phyloP scores from a whole-genome alignment of 37 sponge, comb jelly and placozoan species.

The Spongilla lacustris region DNA sequence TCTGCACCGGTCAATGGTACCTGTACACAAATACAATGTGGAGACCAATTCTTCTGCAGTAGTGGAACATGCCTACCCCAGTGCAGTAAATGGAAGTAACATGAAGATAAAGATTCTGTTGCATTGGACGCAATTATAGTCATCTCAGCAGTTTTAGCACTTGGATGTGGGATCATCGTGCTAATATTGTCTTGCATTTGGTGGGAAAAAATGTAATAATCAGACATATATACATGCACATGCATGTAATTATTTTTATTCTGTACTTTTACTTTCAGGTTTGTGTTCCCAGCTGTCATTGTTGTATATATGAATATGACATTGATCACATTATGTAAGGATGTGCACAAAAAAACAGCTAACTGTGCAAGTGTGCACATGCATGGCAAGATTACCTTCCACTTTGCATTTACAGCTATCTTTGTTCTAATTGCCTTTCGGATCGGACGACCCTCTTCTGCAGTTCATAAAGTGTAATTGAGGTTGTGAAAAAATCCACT shows the following conservation, averaged over 20 bases:
- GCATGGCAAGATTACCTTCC: background rate
- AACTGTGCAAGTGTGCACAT: background rate
- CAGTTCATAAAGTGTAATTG: background rate
- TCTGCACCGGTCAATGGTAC: too few relatives aligned
- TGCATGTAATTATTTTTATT: background rate
- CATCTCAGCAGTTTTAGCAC: background rate
- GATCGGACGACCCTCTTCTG: conserved; percentile 24
- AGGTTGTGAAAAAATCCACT: conserved; percentile 19
- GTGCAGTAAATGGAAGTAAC: conserved; percentile 15
- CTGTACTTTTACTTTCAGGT: conserved; percentile 8
- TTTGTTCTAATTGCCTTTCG: conserved; percentile 26
- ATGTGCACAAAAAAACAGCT: too few relatives aligned
- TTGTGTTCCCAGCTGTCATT: background rate
- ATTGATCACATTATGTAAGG: background rate
- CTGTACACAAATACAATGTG: too few relatives aligned
- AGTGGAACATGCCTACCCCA: conserved; percentile 9
- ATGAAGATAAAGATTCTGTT: background rate
- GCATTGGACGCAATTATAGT: conserved; percentile 9
- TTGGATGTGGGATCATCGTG: conserved; percentile 15
- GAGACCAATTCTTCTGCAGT: too few relatives aligned
- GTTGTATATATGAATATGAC: background rate
- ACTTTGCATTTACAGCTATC: background rate
- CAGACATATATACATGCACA: too few relatives aligned
- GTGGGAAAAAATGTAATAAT: conserved; percentile 46
- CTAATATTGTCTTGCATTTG: conserved; percentile 33